Evolutionary conservation across 2,113 vertebrate species (phyloP).

Genomic region (Camelus dromedarius): DNA sequence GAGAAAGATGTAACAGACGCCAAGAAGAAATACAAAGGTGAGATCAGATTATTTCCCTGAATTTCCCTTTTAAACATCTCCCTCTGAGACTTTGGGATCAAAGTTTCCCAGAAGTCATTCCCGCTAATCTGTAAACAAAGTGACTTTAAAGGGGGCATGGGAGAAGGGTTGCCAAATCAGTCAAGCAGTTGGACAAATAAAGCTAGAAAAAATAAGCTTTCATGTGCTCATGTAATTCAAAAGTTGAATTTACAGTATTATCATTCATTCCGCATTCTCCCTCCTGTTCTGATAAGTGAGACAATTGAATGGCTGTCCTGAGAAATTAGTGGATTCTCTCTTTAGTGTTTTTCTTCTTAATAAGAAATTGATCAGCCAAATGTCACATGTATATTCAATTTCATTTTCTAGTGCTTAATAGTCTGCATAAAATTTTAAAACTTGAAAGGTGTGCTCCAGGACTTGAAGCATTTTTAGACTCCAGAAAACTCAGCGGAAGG

Average conservation of each 20-base stretch:
- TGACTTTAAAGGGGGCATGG: background rate
- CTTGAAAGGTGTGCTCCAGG: background rate
- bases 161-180: background rate
- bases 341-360: background rate
- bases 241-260: background rate
- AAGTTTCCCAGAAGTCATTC: background rate
- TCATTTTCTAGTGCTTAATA: background rate
- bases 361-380: conserved; percentile 15
- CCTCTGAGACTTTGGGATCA: background rate
- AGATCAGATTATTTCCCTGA: background rate
- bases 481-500: background rate
- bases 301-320: background rate
- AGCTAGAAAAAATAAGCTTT: conserved; percentile 11
- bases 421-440: background rate
- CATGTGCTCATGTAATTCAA: background rate
- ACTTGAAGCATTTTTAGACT: background rate
- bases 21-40: background rate
- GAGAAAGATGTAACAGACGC: background rate
- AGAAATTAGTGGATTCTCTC: background rate
- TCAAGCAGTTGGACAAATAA: background rate
- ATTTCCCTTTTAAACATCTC: background rate
- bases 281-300: background rate
- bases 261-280: background rate
- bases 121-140: background rate
- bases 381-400: background rate